Evolutionary conservation across 2,888 invertebrate genomes (phyloP).

Genomic region (Bimastos eiseni): DNA sequence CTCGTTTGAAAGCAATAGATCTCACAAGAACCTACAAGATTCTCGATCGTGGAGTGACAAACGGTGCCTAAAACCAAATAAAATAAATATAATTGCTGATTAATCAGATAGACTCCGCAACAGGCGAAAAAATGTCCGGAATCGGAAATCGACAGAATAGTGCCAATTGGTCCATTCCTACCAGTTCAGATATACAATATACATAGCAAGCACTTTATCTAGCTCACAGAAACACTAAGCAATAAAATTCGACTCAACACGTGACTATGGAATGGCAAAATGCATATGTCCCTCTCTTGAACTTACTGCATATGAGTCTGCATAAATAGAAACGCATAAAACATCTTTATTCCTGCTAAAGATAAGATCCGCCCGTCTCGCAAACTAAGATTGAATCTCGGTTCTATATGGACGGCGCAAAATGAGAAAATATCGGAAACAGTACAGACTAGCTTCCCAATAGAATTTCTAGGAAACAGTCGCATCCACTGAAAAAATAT

Average conservation of each 20-base stretch:
- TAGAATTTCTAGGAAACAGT: background rate
- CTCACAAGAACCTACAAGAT: too few species aligned
- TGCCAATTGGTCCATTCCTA: too few species aligned
- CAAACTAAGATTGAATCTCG: background rate
- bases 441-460: background rate
- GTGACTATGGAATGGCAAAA: background rate
- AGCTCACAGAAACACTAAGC: background rate
- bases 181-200: background rate
- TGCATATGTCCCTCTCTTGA: background rate
- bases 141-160: too few species aligned
- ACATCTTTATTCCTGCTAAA: background rate
- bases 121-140: too few species aligned
- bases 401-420: background rate
- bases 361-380: background rate
- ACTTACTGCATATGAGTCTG: background rate
- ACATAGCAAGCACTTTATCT: background rate
- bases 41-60: too few species aligned
- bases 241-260: background rate
- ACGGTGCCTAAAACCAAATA: too few species aligned
- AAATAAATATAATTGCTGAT: too few species aligned
- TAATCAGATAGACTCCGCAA: too few species aligned
- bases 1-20: too few species aligned
- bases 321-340: background rate
- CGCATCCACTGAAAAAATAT: background rate
- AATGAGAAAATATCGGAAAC: background rate